phyloP scores from a whole-genome alignment of 2,113 vertebrate species.

The Hystrix brachyura region DNA sequence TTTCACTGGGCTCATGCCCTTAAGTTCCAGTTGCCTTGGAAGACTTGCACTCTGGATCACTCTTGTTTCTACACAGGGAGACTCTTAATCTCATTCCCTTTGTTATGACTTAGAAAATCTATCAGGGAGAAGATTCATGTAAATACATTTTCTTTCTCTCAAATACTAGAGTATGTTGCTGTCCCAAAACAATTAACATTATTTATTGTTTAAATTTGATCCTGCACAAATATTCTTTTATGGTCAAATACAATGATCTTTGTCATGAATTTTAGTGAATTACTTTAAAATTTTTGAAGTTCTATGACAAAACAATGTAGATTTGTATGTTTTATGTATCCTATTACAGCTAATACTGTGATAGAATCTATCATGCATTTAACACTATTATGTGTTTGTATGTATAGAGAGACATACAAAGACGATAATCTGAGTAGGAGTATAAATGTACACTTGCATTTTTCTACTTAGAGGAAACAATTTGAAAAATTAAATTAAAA shows the following conservation, averaged over 20 bases:
- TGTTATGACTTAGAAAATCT: not conserved
- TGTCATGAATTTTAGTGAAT: conserved; percentile 3
- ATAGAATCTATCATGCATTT: not conserved
- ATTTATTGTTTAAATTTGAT: not conserved
- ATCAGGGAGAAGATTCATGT: not conserved
- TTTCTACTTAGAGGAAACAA: not conserved
- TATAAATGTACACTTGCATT: not conserved
- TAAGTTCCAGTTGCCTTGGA: not conserved
- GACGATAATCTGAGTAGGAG: not conserved
- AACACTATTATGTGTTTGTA: not conserved
- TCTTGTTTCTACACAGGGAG: not conserved
- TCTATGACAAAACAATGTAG: not conserved
- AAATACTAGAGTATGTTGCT: not conserved
- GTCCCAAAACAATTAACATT: not conserved
- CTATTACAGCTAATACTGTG: not conserved
- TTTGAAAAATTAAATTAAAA: not conserved
- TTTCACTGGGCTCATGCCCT: not conserved
- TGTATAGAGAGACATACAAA: not conserved
- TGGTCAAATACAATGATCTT: not conserved
- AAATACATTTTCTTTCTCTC: not conserved
- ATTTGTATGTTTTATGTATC: not conserved
- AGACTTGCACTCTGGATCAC: not conserved
- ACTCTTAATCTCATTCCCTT: not conserved
- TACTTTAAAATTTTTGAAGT: not conserved
- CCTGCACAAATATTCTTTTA: not conserved